Conservation (phyloP, 2,797 vertebrate species). For the Spondyliosoma cantharus region DNA sequence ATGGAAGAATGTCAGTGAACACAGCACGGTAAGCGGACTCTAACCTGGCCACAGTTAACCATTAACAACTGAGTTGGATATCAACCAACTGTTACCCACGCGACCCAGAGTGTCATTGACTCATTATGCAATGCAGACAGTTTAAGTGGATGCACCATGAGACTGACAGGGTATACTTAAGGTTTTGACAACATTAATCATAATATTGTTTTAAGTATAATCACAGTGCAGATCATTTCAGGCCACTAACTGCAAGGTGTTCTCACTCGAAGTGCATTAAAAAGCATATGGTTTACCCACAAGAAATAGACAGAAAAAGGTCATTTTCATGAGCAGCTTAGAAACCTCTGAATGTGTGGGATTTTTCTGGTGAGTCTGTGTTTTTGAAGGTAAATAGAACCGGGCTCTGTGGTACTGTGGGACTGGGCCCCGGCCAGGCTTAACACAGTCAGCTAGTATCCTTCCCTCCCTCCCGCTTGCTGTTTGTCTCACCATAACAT, state of each 20-base stretch:
- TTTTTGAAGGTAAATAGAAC: conserved; percentile 63
- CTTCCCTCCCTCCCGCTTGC: conserved; percentile 54
- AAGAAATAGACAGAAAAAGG: background rate
- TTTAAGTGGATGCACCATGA: conserved; percentile 5
- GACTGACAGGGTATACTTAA: conserved; percentile 26
- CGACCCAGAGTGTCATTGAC: conserved; percentile 55
- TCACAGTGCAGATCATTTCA: background rate
- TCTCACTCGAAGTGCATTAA: background rate
- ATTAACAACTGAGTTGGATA: conserved; percentile 77
- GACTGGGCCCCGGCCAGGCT: conserved; percentile 64
- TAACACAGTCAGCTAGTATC: conserved; percentile 73
- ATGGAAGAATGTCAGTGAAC: conserved; percentile 54
- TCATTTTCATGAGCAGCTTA: conserved; percentile 6
- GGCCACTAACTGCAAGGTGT: background rate
- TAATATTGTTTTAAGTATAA: background rate
- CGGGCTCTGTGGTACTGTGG: conserved; percentile 56
- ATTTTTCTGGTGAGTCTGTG: conserved; percentile 33
- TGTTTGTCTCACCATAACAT: conserved; percentile 62
- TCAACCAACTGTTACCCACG: conserved; percentile 43
- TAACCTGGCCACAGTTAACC: conserved; percentile 80
- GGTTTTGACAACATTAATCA: background rate
- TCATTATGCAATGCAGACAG: conserved; percentile 52
- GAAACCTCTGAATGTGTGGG: conserved; percentile 5
- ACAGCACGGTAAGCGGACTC: conserved; percentile 72
- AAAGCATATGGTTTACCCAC: background rate